Evolutionary conservation across 2,113 vertebrate genomes (phyloP).

Genomic region (Rhynchopsitta pachyrhyncha): DNA sequence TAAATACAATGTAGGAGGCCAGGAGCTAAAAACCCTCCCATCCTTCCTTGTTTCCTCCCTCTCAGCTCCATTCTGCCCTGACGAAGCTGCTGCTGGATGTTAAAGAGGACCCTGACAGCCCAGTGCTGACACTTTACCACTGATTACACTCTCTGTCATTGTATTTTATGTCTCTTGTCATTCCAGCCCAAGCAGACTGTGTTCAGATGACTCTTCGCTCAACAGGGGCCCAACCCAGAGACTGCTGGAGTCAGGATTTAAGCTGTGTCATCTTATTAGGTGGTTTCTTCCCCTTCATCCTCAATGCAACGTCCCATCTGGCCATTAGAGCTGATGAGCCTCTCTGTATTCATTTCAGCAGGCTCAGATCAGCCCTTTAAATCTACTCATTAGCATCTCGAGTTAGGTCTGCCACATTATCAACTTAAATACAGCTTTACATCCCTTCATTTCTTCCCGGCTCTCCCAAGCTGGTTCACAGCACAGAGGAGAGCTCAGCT

Average conservation of each 20-base stretch:
- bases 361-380: slow-evolving; percentile 36
- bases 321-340: not conserved
- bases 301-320: slow-evolving; percentile 3
- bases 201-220: not conserved
- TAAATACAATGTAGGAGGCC: not conserved
- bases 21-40: not conserved
- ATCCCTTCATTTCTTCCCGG: slow-evolving; percentile 12
- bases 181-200: not conserved
- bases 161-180: slow-evolving; percentile 8
- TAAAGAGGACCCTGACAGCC: not conserved
- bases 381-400: slow-evolving; percentile 3
- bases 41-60: not conserved
- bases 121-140: not conserved
- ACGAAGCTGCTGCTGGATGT: not conserved
- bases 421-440: slow-evolving; percentile 32
- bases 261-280: not conserved
- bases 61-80: not conserved
- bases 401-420: not conserved
- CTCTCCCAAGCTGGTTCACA: not conserved
- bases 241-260: not conserved
- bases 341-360: not conserved
- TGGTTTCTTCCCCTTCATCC: not conserved
- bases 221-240: not conserved
- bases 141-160: not conserved
- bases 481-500: not conserved